Conservation (phyloP, 2,113 vertebrate genomes). For the Dissostichus mawsoni region DNA sequence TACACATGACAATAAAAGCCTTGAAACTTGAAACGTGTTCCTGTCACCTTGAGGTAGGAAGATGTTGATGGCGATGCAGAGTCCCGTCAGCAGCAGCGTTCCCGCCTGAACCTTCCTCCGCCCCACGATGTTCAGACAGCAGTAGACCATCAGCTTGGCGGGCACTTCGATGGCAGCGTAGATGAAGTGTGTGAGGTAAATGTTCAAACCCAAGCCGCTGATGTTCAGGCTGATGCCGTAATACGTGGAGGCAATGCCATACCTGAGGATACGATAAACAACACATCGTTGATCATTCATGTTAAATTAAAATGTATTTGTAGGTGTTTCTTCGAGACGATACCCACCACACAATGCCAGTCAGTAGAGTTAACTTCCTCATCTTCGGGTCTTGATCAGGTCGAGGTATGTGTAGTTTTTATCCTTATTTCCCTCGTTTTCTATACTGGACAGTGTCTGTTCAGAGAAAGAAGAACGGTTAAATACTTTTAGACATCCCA, state of each 20-base stretch:
- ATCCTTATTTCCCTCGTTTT: conserved; percentile 4
- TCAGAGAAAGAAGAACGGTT: not conserved
- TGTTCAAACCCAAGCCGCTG: conserved; percentile 76
- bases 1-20: no score
- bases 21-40: no score
- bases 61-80: conserved; percentile 78
- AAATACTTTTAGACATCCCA: no score
- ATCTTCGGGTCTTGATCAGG: conserved; percentile 65
- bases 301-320: not conserved
- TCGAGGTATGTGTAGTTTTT: conserved; percentile 61
- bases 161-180: conserved; percentile 81
- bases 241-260: conserved; percentile 76
- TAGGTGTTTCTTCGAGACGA: not conserved
- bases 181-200: conserved; percentile 83
- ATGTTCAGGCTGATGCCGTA: conserved; percentile 85
- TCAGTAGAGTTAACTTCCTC: conserved; percentile 39
- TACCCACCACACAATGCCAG: conserved; percentile 73
- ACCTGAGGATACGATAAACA: conserved; percentile 62
- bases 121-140: conserved; percentile 65
- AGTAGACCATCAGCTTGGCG: conserved; percentile 71
- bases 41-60: conserved; percentile 77
- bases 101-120: conserved; percentile 71
- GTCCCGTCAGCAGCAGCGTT: conserved; percentile 67
- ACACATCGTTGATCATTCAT: no score
- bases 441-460: conserved; percentile 53